These are phyloP conservation scores for Anarhynchus alexandrinus DNA, from an alignment of 2,113 vertebrate genomes.

Conservation along the genomic window DNA sequence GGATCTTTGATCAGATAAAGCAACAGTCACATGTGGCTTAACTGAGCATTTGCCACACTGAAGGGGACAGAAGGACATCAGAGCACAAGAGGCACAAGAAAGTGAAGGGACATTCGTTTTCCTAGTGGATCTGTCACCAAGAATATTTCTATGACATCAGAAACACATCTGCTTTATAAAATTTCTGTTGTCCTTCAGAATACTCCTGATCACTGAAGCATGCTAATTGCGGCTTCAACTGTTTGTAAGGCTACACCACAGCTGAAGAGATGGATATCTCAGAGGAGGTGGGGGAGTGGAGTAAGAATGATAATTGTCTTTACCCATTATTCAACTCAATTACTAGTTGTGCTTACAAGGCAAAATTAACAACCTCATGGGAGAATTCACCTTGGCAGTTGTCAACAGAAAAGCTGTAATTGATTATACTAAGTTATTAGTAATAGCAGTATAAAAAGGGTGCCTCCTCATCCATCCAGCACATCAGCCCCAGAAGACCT, in stretches of 20 bases:
- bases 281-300: not conserved
- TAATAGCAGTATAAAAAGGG: not conserved
- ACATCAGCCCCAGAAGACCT: not conserved
- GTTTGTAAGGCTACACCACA: not conserved
- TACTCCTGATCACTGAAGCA: not conserved
- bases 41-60: not conserved
- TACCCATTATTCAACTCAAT: not conserved
- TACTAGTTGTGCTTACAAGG: not conserved
- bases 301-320: not conserved
- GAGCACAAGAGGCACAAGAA: fast-evolving
- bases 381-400: not conserved
- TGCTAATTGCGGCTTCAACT: not conserved
- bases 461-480: not conserved
- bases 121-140: not conserved
- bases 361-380: not conserved
- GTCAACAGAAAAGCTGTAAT: not conserved
- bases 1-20: not conserved
- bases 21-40: not conserved
- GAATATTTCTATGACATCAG: not conserved
- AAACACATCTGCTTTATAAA: not conserved
- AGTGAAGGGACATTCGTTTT: not conserved
- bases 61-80: not conserved
- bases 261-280: not conserved
- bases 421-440: not conserved
- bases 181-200: not conserved